Evolutionary conservation across 2,113 vertebrate genomes (phyloP).

Genomic region (Callospermophilus lateralis): DNA sequence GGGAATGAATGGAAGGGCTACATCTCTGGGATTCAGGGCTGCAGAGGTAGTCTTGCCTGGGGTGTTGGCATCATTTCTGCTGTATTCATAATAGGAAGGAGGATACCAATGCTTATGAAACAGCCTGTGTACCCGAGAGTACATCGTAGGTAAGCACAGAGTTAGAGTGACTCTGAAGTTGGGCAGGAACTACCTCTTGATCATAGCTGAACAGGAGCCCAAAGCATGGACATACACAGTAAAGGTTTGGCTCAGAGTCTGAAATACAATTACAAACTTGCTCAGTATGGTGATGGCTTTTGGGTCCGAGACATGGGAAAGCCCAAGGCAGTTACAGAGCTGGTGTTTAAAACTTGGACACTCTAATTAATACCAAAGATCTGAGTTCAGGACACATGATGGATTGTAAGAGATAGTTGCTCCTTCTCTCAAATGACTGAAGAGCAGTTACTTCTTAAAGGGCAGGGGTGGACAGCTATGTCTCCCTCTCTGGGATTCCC

Average conservation of each 20-base stretch:
- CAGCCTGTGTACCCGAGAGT: background rate
- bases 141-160: background rate
- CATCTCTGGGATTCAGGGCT: background rate
- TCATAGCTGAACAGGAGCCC: fast-evolving
- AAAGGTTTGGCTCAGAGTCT: too few relatives aligned
- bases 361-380: background rate
- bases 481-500: too few relatives aligned
- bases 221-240: fast-evolving
- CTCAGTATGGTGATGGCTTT: background rate
- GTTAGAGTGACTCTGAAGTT: background rate
- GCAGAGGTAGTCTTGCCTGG: too few relatives aligned
- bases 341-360: background rate
- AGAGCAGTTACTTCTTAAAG: background rate
- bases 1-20: background rate
- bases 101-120: background rate
- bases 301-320: too few relatives aligned
- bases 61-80: background rate
- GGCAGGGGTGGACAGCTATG: fast-evolving
- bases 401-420: background rate
- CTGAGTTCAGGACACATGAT: fast-evolving
- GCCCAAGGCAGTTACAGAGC: too few relatives aligned
- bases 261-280: too few relatives aligned
- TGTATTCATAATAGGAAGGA: background rate
- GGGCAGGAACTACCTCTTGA: too few relatives aligned
- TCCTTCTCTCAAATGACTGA: too few relatives aligned